Evolutionary conservation across 1,140 invertebrate genomes (phyloP), one percentile per base, ranked within the genome.

Genomic region (Holcopasites calliopsidis): DNA sequence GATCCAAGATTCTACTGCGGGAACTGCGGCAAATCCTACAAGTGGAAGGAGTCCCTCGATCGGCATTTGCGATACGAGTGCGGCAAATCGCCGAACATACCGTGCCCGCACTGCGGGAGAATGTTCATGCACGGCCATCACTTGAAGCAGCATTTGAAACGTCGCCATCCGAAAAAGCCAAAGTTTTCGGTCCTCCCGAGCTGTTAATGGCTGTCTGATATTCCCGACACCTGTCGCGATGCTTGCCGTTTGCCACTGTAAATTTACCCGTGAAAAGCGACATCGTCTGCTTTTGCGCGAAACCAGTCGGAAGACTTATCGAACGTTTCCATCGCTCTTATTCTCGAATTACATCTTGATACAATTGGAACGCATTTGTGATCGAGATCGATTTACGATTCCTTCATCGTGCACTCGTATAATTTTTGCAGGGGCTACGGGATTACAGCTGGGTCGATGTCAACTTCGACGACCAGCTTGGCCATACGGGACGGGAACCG

Each of bases 81-180:
- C 28, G 64, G 65, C 2, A 76, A 61, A 50, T 61, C 50, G 33
- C 76, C 75, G 18, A 71, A 86, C 73, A 60, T 76, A 57, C 65
- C 79, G 7, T 92, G 91, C 65, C 79, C 78, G 2, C 81, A 82
- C 28, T 92, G 92, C 79, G 84, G 80, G 21, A 88, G 90, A 65
- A 82, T 79, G 18, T 92, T 92, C 84, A 92, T 89, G 74, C 85
- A 91, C 58, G 72, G 13, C n/a, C 80, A 88, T 13, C 91, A 89
- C 66, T 88, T 89, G 70, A 92, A 92, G 6, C 90, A 92, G 73
- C 92, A 92, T 62, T 87, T 91, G 65, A 92, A 91, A 64, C 89
- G 90, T 21, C 91, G 90, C 75, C 92, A 92, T 0, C 79, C 80
- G 2, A 66, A 16, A 44, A 28, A 73, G 8, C 21, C 28, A 2